Percentiles rank a stretch among this genome's conserved stretches.
These are phyloP conservation scores for Scotopteryx bipunctaria DNA, from an alignment of 2,888 invertebrate genomes.

Conservation along the genomic window DNA sequence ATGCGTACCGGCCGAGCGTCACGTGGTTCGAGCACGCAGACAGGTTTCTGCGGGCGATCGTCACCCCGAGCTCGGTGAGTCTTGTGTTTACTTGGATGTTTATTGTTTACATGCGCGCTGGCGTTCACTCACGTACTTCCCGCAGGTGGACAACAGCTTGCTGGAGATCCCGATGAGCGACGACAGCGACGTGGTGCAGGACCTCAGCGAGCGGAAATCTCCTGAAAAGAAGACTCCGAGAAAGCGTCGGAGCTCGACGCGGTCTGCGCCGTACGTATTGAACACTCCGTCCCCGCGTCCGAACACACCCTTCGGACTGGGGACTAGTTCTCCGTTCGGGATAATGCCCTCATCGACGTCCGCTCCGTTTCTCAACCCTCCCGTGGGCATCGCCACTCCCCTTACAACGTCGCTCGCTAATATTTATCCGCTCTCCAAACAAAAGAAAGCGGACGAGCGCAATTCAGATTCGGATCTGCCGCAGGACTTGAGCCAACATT, in stretches of 20 bases:
- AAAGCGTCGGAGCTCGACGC: conserved; percentile 75
- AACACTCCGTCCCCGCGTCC: conserved; percentile 78
- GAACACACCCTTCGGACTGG: conserved; percentile 71
- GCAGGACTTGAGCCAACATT: conserved; percentile 76
- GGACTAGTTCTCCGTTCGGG: conserved; percentile 66
- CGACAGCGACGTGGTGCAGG: conserved; percentile 77
- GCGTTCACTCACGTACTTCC: conserved; percentile 48
- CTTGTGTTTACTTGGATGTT: conserved; percentile 50
- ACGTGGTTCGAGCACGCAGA: conserved; percentile 83
- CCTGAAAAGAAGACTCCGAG: conserved; percentile 77
- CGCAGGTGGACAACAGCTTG: conserved; percentile 75
- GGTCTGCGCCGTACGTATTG: conserved; percentile 75
- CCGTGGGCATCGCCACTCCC: conserved; percentile 77
- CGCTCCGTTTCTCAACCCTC: conserved; percentile 73
- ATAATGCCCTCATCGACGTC: conserved; percentile 69
- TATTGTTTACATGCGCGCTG: conserved; percentile 52
- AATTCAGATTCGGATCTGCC: conserved; percentile 65
- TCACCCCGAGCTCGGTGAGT: conserved; percentile 81
- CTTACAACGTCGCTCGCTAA: conserved; percentile 74
- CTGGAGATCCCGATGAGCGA: conserved; percentile 76
- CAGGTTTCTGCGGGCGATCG: conserved; percentile 82
- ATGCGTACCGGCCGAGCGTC: conserved; percentile 82
- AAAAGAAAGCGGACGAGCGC: conserved; percentile 70
- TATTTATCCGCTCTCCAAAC: conserved; percentile 75
- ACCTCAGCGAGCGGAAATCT: conserved; percentile 75